Percentiles rank a stretch among this genome's conserved stretches.
phyloP scores from a whole-genome alignment of 2,113 vertebrate genomes.

The Oreochromis tanganicae region DNA sequence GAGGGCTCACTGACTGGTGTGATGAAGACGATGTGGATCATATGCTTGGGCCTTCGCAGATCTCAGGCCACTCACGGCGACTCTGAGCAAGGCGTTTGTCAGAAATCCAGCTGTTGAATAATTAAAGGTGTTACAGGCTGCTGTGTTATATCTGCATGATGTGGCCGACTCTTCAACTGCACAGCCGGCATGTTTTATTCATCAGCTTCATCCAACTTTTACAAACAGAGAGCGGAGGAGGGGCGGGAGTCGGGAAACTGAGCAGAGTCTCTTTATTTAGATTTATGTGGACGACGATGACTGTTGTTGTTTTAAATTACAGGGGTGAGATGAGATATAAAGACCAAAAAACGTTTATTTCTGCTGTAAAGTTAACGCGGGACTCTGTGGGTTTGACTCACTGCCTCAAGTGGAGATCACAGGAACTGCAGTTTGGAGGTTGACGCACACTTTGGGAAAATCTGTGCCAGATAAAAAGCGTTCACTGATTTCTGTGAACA shows the following conservation, averaged over 20 bases:
- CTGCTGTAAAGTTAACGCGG: not conserved
- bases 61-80: not conserved
- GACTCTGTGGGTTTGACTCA: not conserved
- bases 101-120: constrained; percentile 28
- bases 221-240: not conserved
- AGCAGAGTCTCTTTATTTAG: not conserved
- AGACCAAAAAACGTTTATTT: not conserved
- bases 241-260: accelerated
- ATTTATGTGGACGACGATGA: not conserved
- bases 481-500: not conserved
- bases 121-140: constrained; percentile 6
- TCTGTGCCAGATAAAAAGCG: not conserved
- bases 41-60: not conserved
- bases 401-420: not conserved
- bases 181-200: constrained; percentile 27
- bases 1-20: accelerated
- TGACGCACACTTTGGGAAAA: not conserved
- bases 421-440: not conserved
- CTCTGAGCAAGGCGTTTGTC: not conserved
- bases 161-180: not conserved
- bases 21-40: not conserved
- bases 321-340: not conserved
- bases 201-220: constrained; percentile 12
- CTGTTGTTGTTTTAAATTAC: not conserved
- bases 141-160: not conserved